phyloP scores from a whole-genome alignment of 2,888 invertebrate genomes.

The Craniophora ligustri region DNA sequence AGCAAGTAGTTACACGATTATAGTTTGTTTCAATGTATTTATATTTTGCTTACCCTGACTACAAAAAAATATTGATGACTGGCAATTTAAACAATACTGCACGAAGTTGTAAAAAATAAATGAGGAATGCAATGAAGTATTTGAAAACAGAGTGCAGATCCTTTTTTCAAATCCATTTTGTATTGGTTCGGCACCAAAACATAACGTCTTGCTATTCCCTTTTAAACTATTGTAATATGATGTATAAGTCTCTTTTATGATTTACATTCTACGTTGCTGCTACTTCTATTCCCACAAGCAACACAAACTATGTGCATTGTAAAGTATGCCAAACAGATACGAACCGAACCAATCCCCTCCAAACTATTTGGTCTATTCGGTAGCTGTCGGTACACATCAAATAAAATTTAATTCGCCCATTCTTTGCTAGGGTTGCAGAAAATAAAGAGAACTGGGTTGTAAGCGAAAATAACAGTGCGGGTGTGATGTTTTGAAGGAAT shows the following conservation, averaged over 20 bases:
- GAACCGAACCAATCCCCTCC: constrained; percentile 52
- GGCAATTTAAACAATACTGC: too few relatives aligned
- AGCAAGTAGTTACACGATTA: too few relatives aligned
- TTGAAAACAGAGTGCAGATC: neutral
- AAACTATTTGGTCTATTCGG: constrained; percentile 71
- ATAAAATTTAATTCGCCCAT: constrained; percentile 84
- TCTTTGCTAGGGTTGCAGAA: constrained; percentile 64
- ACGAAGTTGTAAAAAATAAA: neutral
- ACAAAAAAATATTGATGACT: too few relatives aligned
- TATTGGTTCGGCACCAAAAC: neutral
- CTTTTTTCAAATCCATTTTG: neutral
- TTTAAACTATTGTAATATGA: too few relatives aligned
- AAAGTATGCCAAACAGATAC: constrained; percentile 68
- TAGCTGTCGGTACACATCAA: constrained; percentile 74
- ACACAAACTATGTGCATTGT: constrained; percentile 44
- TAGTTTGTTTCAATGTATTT: too few relatives aligned
- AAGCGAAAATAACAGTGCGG: constrained; percentile 21
- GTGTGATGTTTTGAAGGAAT: constrained; percentile 17
- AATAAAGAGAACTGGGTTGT: constrained; percentile 41
- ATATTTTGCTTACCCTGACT: too few relatives aligned
- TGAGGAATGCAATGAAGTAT: constrained; percentile 4
- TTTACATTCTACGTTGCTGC: constrained; percentile 9
- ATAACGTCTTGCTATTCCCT: too few relatives aligned
- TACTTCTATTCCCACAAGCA: constrained; percentile 20
- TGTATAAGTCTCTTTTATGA: neutral